These are phyloP conservation scores for Sycophaga agraensis DNA, from an alignment of 1,140 invertebrate genomes.

Conservation along the genomic window DNA sequence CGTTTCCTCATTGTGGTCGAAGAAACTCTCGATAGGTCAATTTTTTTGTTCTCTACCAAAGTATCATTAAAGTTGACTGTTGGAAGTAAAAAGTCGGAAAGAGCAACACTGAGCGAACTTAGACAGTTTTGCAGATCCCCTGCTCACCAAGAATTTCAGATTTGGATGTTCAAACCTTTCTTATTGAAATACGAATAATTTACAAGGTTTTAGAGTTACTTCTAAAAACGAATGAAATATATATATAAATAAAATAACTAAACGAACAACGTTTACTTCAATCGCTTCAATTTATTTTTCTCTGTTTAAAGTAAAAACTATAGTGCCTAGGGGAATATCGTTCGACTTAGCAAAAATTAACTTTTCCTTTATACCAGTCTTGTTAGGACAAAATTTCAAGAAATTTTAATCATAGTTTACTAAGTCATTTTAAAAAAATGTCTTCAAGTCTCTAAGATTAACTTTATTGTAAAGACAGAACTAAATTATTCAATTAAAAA, in stretches of 20 bases:
- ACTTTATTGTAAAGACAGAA: not conserved
- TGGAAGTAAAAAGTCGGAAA: slow-evolving; percentile 12
- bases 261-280: too few species aligned
- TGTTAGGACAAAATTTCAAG: too few species aligned
- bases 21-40: not conserved
- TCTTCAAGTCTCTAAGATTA: too few species aligned
- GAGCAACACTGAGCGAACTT: slow-evolving; percentile 11
- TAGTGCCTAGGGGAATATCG: too few species aligned
- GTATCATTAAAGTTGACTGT: slow-evolving; percentile 15
- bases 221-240: too few species aligned
- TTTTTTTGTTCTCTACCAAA: slow-evolving; percentile 12
- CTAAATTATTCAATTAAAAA: not conserved
- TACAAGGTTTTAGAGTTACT: slow-evolving; percentile 16
- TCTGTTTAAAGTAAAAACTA: too few species aligned
- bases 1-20: not conserved
- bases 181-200: not conserved
- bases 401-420: too few species aligned
- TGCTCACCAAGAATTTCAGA: slow-evolving; percentile 22
- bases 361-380: too few species aligned
- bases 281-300: too few species aligned
- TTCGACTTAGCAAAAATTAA: too few species aligned
- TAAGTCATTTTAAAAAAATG: too few species aligned
- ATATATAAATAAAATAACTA: too few species aligned
- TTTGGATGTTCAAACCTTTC: slow-evolving; percentile 8
- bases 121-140: slow-evolving; percentile 1